Percentiles rank a stretch among this genome's conserved stretches.
Evolutionary conservation across 2,113 vertebrate genomes (phyloP).

Genomic region (Nansenia antarctica): DNA sequence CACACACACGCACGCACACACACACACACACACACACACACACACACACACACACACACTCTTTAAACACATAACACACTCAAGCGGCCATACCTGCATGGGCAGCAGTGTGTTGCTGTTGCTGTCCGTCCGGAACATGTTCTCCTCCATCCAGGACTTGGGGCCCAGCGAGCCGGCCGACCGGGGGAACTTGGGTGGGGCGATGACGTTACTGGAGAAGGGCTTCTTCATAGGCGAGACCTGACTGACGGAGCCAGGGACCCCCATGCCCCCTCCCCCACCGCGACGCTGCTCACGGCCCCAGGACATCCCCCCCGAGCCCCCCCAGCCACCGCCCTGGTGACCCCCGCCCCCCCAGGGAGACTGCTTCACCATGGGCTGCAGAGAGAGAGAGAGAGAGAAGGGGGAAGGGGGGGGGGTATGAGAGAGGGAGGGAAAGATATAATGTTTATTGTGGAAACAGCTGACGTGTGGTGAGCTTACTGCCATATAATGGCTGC

Average conservation of each 20-base stretch:
- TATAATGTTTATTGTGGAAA: too few relatives aligned
- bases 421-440: background rate
- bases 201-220: conserved; percentile 95
- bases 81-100: conserved; percentile 85
- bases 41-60: conserved; percentile 43
- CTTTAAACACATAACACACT: conserved; percentile 20
- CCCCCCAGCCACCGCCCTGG: conserved; percentile 94
- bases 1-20: background rate
- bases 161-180: conserved; percentile 87
- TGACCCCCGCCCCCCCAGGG: conserved; percentile 95
- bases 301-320: conserved; percentile 92
- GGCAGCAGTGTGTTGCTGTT: conserved; percentile 97
- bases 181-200: conserved; percentile 95
- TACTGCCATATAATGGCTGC: too few relatives aligned
- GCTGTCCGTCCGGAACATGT: conserved; percentile 94
- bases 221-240: conserved; percentile 96
- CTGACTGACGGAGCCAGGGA: conserved; percentile 90
- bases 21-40: background rate
- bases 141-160: conserved; percentile 97
- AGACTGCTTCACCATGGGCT: conserved; percentile 96
- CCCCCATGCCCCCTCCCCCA: conserved; percentile 84
- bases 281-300: conserved; percentile 92
- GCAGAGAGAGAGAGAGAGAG: conserved; percentile 21
- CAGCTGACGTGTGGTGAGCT: too few relatives aligned
- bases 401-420: background rate